phyloP scores from a whole-genome alignment of 2,888 invertebrate genomes.

The Melinaea menophilus region DNA sequence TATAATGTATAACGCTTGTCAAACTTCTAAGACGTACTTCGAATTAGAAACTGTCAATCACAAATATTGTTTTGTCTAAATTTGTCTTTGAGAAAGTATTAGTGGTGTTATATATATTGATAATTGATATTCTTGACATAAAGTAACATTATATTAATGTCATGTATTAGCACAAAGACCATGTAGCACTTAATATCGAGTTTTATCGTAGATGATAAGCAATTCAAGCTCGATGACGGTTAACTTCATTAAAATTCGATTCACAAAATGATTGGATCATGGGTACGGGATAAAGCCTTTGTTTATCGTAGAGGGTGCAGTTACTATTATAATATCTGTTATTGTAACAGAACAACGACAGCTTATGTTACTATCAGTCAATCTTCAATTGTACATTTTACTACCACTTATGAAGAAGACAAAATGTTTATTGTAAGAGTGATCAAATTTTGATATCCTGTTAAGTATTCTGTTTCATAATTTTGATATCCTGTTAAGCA shows the following conservation, averaged over 20 bases:
- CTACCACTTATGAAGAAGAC: too few species aligned
- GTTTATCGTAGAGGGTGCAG: slow-evolving; percentile 14
- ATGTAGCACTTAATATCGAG: slow-evolving; percentile 23
- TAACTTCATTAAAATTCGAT: slow-evolving; percentile 29
- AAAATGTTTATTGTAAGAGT: too few species aligned
- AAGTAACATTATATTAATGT: background rate
- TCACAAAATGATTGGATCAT: slow-evolving; percentile 28
- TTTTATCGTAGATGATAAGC: slow-evolving; percentile 29
- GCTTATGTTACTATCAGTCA: background rate
- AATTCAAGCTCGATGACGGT: slow-evolving; percentile 31
- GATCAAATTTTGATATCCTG: too few species aligned
- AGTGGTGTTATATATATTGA: background rate
- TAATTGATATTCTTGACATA: background rate
- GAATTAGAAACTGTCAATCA: background rate
- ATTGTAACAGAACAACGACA: background rate
- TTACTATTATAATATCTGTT: slow-evolving; percentile 7
- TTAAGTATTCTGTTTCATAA: too few species aligned
- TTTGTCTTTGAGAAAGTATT: background rate
- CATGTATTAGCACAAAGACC: slow-evolving; percentile 15
- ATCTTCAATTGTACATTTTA: too few species aligned
- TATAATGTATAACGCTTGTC: background rate
- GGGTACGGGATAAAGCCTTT: slow-evolving; percentile 20
- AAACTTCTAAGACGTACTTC: slow-evolving; percentile 2
- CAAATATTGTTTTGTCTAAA: slow-evolving; percentile 2
- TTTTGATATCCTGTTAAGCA: too few species aligned